Base-by-base conservation (phyloP, 1,140 invertebrate species). In the Apis laboriosa region DNA sequence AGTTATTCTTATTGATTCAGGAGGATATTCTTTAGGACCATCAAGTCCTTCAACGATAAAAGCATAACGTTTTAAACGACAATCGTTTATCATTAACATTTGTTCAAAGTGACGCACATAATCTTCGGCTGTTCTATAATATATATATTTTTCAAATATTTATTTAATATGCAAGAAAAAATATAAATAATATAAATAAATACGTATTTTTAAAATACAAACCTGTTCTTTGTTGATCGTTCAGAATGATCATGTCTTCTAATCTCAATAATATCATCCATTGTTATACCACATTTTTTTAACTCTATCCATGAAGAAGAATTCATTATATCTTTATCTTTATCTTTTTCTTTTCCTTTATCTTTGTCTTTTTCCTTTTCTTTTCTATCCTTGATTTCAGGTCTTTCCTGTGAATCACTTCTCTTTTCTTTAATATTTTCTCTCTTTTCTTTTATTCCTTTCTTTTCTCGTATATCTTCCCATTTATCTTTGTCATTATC, bases 1-100 rank as follows among this genome's bases (percentile, higher is more conserved):
- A 24, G 92, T 92, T 55, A 88, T 64, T 34, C 83, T 90, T 9
- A 92, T 86, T 5, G 92, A 90, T 84, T 93, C 93, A 9, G 93
- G 92, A 63, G 90, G 92, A 86, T 88, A 94, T 71, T 90, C 89
- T 86, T 92, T 92, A 1, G 89, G 88, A 43, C 93, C 92, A 24
- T 91, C 86, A 34, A 90, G 64, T 67, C 92, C 90, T 43, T 92
- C 90, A 9, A 84, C 92, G 8, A 92, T 56, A 15, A 92, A 86
- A 13, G 91, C 71, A 63, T 81, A 86, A 58, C 93, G 90, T 74
- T 87, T 89, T 3, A 84, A 56, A 82, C 86, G 90, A 72, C 74
- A 60, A 77, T 91, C 81, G 24, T 80, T 90, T n/a, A 94, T 77
- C 88, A 94, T 90, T 63, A 94, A 88, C 91, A 94, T 93, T 80